Evolutionary conservation across 1,140 invertebrate genomes (phyloP).

Genomic region (Eriocheir sinensis): DNA sequence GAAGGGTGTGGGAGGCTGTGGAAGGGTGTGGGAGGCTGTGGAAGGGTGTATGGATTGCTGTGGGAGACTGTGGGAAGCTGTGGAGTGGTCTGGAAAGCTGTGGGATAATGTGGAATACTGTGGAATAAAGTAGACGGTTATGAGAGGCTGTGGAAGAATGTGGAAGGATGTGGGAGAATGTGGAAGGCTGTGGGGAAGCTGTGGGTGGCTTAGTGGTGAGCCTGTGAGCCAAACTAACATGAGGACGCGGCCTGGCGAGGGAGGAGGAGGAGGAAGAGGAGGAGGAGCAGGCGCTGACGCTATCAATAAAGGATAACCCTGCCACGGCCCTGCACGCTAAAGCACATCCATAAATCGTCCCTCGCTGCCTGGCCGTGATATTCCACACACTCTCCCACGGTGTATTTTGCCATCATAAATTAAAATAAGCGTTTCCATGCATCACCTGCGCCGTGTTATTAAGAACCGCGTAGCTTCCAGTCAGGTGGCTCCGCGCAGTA

Average conservation of each 20-base stretch:
- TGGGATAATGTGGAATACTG: too few species aligned
- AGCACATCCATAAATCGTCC: conserved; percentile 14
- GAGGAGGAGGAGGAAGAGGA: background rate
- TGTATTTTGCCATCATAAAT: background rate
- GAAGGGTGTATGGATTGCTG: too few species aligned
- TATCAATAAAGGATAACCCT: conserved; percentile 5
- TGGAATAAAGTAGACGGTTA: too few species aligned
- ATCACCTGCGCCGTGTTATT: background rate
- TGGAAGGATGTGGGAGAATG: too few species aligned
- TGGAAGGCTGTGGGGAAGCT: too few species aligned
- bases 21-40: too few species aligned
- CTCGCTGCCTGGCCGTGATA: background rate
- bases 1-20: too few species aligned
- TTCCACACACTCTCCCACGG: background rate
- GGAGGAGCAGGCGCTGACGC: background rate
- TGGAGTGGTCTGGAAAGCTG: too few species aligned
- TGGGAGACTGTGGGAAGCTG: too few species aligned
- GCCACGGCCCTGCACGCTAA: background rate
- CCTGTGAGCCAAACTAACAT: too few species aligned
- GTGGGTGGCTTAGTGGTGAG: too few species aligned
- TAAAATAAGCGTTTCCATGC: background rate
- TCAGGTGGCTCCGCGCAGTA: background rate
- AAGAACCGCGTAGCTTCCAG: background rate
- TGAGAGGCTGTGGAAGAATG: too few species aligned
- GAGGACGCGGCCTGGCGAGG: background rate